phyloP scores from a whole-genome alignment of 2,888 invertebrate genomes.

The Epistrophella euchroma region DNA sequence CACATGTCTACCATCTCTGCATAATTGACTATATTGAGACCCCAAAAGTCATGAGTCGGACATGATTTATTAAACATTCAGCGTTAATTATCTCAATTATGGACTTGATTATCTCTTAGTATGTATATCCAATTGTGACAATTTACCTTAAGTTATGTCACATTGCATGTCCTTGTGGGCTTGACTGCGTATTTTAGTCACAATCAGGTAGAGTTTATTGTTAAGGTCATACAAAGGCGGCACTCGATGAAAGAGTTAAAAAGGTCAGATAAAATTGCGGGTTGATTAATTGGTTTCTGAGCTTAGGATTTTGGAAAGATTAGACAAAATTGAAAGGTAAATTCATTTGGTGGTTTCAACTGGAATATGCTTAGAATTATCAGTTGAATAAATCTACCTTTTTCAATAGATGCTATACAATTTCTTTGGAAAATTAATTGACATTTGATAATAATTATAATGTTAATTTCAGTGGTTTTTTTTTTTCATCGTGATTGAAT shows the following conservation, averaged over 20 bases:
- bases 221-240: not conserved
- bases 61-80: conserved; percentile 18
- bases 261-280: not conserved
- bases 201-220: not conserved
- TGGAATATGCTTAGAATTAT: not conserved
- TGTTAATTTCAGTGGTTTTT: not conserved
- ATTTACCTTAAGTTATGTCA: not conserved
- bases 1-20: conserved; percentile 8
- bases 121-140: conserved; percentile 16
- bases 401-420: not conserved
- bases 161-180: not conserved
- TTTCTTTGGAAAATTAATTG: not conserved
- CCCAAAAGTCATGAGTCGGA: conserved; percentile 5
- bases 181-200: not conserved
- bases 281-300: conserved; percentile 3
- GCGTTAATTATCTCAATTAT: conserved; percentile 22
- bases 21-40: conserved; percentile 14
- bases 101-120: conserved; percentile 15
- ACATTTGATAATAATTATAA: not conserved
- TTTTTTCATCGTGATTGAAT: no score
- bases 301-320: not conserved
- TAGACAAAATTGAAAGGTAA: not conserved
- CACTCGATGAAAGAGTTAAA: not conserved
- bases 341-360: not conserved
- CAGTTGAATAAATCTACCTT: not conserved